Base-by-base conservation (phyloP, 2,888 invertebrate genomes). In the Chymomyza procnemis region DNA sequence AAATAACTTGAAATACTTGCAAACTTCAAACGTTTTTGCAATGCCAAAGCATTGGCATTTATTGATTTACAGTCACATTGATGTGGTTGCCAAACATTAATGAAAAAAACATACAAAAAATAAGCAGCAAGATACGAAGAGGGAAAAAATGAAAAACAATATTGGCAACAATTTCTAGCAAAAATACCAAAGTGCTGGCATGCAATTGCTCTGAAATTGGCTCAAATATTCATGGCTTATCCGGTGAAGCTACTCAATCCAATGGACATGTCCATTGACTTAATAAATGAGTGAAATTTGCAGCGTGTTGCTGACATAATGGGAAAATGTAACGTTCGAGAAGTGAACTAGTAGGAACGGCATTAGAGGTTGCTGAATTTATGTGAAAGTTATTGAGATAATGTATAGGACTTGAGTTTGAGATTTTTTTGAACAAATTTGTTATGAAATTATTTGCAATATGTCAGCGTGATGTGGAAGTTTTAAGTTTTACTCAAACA, bases 11-110 rank as follows among this genome's bases (percentile, higher is more conserved):
- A 9, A 9, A 41, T 41, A 12, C 34, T 41, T 41, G 34, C 34
- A 41, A 26, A 41, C 34, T 41, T 41, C 34, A 41, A 41, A 41
- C 34, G 48, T 47, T 54, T n/a, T 6, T 6, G 30, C 56, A 61
- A 69, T 61, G 69, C 50, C 57, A 48, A 26, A 56, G 57, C 69
- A 58, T 69, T 69, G 69, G 34, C 34, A 41, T 61, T 72, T 67
- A 74, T 59, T 66, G 75, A 59, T 56, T 59, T 41, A 41, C 12
- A 41, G 34, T 41, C 12, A 41, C 34, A 41, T 41, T 41, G 34
- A 41, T 41, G 34, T 41, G 34, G 34, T 41, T 41, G 12, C 34
- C 34, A 9, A 9, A 41, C 34, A 41, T 41, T 41, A 41, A 41
- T 41, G 34, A 41, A 41, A 41, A 12, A 41, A 9, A 41, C 12